A percentile compares a stretch with the other conserved stretches of the same genome.
Conservation (phyloP, 2,113 vertebrate genomes). For the Larimichthys crocea region DNA sequence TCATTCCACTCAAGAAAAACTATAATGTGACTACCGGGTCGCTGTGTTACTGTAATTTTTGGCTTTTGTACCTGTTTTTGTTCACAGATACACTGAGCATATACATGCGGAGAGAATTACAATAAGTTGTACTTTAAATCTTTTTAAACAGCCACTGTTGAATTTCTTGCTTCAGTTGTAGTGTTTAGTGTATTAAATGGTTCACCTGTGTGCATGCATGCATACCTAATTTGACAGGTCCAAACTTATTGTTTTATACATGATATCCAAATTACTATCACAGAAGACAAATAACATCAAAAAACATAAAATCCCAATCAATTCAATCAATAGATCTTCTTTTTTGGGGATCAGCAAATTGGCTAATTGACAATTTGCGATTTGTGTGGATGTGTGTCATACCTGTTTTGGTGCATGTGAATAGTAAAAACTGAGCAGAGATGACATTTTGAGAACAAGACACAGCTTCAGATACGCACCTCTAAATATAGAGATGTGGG, state of each 20-base stretch:
- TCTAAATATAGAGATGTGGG: constrained; percentile 73
- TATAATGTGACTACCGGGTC: no score
- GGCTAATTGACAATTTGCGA: neutral
- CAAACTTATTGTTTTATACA: neutral
- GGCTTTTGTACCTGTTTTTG: neutral
- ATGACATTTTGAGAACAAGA: constrained; percentile 55
- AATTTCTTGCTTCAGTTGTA: neutral
- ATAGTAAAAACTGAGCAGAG: constrained; percentile 20
- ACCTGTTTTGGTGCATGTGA: constrained; percentile 19
- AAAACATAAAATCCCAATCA: neutral
- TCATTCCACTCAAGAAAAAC: no score
- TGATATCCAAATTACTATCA: neutral
- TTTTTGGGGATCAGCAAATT: no score
- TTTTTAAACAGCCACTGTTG: neutral
- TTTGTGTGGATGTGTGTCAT: neutral
- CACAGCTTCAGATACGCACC: constrained; percentile 32
- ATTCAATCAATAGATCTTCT: neutral
- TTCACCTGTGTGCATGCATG: neutral
- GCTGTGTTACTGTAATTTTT: no score
- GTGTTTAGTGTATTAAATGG: no score
- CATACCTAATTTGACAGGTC: neutral
- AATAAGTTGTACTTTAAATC: no score
- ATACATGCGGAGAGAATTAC: neutral
- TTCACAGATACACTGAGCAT: neutral
- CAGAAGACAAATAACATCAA: neutral